Conservation (phyloP, 2,113 vertebrate species). For the Callorhinus ursinus region DNA sequence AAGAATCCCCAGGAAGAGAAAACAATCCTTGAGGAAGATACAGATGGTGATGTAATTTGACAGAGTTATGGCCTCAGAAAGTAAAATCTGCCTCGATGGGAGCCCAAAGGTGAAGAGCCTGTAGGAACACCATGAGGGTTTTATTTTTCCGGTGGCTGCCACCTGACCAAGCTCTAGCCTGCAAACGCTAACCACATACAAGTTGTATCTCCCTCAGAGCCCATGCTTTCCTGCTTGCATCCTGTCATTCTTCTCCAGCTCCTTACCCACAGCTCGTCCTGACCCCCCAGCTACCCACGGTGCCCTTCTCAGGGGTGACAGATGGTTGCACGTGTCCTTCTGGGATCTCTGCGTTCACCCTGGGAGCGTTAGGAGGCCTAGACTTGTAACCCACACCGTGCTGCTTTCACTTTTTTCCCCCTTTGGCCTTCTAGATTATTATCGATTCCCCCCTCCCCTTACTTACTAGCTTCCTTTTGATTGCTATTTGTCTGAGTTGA, state of each 20-base stretch:
- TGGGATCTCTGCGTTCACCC: background rate
- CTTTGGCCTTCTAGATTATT: conserved; percentile 60
- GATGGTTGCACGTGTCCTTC: background rate
- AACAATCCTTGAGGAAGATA: background rate
- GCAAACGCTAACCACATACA: background rate
- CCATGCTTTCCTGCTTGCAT: background rate
- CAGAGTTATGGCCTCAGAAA: background rate
- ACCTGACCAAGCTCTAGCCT: background rate
- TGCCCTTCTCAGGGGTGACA: background rate
- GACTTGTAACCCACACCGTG: conserved; percentile 14
- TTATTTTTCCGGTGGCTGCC: background rate
- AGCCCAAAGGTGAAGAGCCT: background rate
- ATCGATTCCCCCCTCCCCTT: conserved; percentile 48
- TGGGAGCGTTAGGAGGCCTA: conserved; percentile 13
- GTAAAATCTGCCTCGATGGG: background rate
- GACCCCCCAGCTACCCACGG: background rate
- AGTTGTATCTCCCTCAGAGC: conserved; percentile 47
- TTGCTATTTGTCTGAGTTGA: conserved; percentile 39
- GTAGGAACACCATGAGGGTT: accelerated
- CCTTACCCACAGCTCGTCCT: background rate
- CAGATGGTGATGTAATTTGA: background rate
- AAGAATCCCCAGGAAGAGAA: background rate
- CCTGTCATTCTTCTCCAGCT: conserved; percentile 38
- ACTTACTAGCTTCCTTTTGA: conserved; percentile 39
- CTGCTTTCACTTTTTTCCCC: background rate